Percentiles rank a stretch among this genome's conserved stretches.
phyloP scores from a whole-genome alignment of 1,140 invertebrate species.

The Drosophila tropicalis region DNA sequence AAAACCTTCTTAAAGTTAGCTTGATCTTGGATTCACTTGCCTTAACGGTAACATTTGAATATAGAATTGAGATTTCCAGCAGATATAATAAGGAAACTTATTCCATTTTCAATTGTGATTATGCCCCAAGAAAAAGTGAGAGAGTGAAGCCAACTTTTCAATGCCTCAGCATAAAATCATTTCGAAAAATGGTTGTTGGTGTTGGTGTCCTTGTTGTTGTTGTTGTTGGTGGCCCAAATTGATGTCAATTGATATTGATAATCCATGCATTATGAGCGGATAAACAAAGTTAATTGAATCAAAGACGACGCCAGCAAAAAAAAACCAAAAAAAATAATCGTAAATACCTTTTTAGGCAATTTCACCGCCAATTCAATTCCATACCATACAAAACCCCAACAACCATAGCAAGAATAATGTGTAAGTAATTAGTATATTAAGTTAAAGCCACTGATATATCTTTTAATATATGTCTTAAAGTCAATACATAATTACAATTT shows the following conservation, averaged over 20 bases:
- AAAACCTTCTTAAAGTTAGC: too few relatives aligned
- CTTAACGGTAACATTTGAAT: too few relatives aligned
- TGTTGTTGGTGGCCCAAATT: conserved; percentile 47
- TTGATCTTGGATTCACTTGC: too few relatives aligned
- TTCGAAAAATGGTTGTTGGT: conserved; percentile 34
- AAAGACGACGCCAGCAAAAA: conserved; percentile 32
- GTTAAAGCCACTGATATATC: too few relatives aligned
- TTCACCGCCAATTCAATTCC: background rate
- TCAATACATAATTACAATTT: too few relatives aligned
- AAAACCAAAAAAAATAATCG: background rate
- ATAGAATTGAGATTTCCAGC: too few relatives aligned
- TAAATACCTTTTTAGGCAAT: background rate
- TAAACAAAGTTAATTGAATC: conserved; percentile 66
- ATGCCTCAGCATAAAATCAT: conserved; percentile 43
- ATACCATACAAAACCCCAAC: background rate
- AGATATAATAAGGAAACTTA: too few relatives aligned
- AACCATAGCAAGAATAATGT: too few relatives aligned
- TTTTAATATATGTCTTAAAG: too few relatives aligned
- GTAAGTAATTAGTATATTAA: too few relatives aligned
- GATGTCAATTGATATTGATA: conserved; percentile 67
- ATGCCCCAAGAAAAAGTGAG: background rate
- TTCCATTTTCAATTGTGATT: too few relatives aligned
- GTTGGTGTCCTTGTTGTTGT: conserved; percentile 19
- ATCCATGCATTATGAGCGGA: conserved; percentile 64
- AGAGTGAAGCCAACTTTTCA: conserved; percentile 32